These are phyloP conservation scores for Pocota personata DNA, from an alignment of 2,888 invertebrate genomes.

Conservation along the genomic window DNA sequence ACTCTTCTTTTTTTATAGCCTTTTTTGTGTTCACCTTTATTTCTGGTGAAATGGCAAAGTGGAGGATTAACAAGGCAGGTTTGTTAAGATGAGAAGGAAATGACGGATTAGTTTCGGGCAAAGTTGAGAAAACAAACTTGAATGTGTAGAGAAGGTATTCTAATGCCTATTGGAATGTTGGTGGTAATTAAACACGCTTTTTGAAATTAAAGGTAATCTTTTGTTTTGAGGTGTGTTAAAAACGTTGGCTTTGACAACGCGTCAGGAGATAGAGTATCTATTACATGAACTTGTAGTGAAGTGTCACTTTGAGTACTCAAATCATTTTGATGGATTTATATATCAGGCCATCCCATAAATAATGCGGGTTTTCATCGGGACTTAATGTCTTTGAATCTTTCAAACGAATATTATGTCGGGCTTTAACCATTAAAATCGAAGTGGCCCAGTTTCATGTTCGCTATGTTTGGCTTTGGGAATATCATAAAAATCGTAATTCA, in stretches of 20 bases:
- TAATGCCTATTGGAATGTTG: constrained; percentile 4
- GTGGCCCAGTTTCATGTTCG: too few species aligned
- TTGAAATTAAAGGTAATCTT: background rate
- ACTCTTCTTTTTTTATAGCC: background rate
- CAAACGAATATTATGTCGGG: too few species aligned
- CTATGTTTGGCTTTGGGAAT: too few species aligned
- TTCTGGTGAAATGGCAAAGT: constrained; percentile 19
- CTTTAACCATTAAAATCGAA: too few species aligned
- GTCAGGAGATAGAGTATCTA: background rate
- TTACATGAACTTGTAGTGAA: background rate
- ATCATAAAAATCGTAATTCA: too few species aligned
- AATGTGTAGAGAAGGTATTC: background rate
- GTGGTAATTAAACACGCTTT: background rate
- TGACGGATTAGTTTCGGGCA: constrained; percentile 15
- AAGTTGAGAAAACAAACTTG: background rate
- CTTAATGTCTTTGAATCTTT: too few species aligned
- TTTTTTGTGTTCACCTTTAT: background rate
- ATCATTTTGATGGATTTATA: background rate
- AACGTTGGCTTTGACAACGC: background rate
- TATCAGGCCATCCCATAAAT: too few species aligned
- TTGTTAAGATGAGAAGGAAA: constrained; percentile 18
- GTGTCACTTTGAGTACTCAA: background rate
- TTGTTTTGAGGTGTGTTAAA: background rate
- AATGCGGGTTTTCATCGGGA: too few species aligned
- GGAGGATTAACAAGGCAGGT: background rate